Evolutionary conservation across 2,113 vertebrate species (phyloP), one percentile per base, ranked within the genome.

Genomic region (Gasterosteus nipponicus): DNA sequence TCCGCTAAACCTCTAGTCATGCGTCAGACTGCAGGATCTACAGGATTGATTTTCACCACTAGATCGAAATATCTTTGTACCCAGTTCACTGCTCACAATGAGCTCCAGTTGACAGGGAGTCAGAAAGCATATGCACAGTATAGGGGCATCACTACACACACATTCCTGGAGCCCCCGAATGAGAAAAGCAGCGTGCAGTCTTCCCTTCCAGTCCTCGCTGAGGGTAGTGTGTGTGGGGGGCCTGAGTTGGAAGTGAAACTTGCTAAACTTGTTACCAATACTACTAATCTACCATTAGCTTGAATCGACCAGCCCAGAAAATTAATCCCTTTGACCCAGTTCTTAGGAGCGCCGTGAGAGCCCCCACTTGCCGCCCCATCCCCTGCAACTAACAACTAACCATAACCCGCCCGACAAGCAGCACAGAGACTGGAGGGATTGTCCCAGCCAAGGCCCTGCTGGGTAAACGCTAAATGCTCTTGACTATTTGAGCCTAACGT

Each of bases 291-390:
- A 61, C 77, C 77, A 83, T 90, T 83, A 88, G 86, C 82, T 86
- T 59, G 68, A 70, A 69, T 78, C 60, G 59, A 69, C 59, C 42
- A 59, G 71, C 74, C 79, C 71, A 87, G 65, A 87, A 89, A 87
- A 92, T 80, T 78, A 91, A 92, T 91, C 89, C 88, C 39, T 74
- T 67, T 91, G 88, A 92, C 91, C 93, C 87, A 93, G 71, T 89
- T 93, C 78, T 81, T 60, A 76, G 68, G 33, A 73, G 74, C 18
- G 5, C 63, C 4, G 10, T 19, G 44, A 44, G 58, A 83, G 53
- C 39, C 62, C 78, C 76, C 78, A 62, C 49, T 64, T 74, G 54
- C 67, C 67, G 63, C 65, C 51, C 70, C 63, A 44, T 26, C 54
- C 59, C 64, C 67, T 73, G 63, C 62, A 71, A 59, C 69, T 61